These are phyloP conservation scores for Pantherophis vulpinus DNA, from an alignment of 2,797 vertebrate genomes.

Conservation along the genomic window DNA sequence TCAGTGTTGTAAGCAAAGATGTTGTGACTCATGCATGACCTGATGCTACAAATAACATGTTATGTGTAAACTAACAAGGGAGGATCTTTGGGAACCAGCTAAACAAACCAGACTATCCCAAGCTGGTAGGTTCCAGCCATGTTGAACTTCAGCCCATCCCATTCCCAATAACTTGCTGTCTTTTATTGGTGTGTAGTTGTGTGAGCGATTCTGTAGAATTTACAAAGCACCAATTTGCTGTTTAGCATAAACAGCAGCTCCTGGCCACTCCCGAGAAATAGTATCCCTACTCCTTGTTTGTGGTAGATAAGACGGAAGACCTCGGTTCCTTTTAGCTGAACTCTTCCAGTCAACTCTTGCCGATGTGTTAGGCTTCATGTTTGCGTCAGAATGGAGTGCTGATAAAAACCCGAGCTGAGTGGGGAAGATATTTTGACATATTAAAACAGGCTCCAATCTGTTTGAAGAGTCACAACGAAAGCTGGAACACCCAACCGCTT, in stretches of 20 bases:
- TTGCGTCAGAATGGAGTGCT: background rate
- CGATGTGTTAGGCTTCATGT: background rate
- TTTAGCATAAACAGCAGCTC: conserved; percentile 46
- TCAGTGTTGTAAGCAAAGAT: background rate
- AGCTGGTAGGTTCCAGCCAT: background rate
- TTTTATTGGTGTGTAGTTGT: conserved; percentile 5
- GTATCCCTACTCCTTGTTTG: conserved; percentile 36
- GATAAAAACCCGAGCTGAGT: background rate
- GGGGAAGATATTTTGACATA: background rate
- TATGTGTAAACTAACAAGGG: background rate
- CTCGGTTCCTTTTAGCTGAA: background rate
- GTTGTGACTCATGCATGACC: too few species aligned
- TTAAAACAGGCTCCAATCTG: background rate
- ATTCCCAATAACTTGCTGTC: background rate
- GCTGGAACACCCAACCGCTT: background rate
- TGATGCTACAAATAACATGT: background rate
- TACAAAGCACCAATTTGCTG: conserved; percentile 66
- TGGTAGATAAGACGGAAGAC: conserved; percentile 41
- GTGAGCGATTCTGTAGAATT: conserved; percentile 31
- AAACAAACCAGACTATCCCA: conserved; percentile 35
- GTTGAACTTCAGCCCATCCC: background rate
- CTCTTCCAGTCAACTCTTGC: background rate
- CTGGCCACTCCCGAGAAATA: background rate
- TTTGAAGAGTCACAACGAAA: background rate
- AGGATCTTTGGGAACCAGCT: background rate